phyloP scores from a whole-genome alignment of 2,797 vertebrate species.

The Pangasius larnaudii region DNA sequence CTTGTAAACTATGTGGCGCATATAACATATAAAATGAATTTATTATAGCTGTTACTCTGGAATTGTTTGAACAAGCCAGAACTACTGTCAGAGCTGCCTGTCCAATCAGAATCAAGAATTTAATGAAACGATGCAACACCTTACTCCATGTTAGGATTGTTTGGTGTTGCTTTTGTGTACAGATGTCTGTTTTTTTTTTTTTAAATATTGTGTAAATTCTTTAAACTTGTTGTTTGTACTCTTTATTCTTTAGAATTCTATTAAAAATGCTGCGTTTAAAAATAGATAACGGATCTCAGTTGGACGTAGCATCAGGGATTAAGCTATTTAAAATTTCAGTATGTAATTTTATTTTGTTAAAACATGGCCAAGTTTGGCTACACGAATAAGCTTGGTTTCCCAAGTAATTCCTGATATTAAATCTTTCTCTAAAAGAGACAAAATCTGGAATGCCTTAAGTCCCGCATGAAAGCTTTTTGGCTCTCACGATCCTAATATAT shows the following conservation, averaged over 20 bases:
- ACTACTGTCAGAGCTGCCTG: background rate
- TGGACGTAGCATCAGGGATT: background rate
- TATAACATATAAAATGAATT: background rate
- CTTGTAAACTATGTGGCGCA: no score
- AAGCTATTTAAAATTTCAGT: background rate
- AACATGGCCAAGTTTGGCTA: background rate
- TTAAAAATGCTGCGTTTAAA: background rate
- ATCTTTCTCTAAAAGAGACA: conserved; percentile 14
- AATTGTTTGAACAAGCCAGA: background rate
- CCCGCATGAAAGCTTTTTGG: background rate
- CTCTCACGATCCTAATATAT: background rate
- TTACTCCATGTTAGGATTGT: background rate
- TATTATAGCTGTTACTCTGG: background rate
- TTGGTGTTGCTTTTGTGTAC: background rate
- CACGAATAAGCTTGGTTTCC: background rate
- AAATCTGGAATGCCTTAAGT: background rate
- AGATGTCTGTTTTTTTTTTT: background rate
- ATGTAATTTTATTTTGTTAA: background rate
- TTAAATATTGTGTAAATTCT: background rate
- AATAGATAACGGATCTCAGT: background rate
- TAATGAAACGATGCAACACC: background rate
- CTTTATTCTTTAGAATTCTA: background rate
- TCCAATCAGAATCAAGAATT: background rate
- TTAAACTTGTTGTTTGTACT: background rate
- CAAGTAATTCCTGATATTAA: background rate